Conservation (phyloP, 2,797 vertebrate genomes). For the Melanogrammus aeglefinus region DNA sequence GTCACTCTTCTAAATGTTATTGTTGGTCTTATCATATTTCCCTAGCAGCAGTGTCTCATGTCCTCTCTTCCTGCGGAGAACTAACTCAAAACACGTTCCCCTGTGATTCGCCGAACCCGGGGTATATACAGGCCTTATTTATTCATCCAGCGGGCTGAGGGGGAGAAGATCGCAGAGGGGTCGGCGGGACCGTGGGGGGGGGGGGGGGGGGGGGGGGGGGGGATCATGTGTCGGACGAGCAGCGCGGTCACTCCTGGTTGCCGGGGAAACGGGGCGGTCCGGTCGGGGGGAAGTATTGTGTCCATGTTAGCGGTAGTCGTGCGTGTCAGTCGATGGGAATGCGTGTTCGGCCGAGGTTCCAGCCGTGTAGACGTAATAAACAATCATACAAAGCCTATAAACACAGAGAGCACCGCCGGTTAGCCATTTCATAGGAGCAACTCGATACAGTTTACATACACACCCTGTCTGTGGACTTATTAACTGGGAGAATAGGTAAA, state of each 20-base stretch:
- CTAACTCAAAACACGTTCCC: conserved; percentile 68
- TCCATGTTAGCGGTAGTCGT: conserved; percentile 48
- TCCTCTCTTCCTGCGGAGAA: conserved; percentile 60
- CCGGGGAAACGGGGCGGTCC: conserved; percentile 50
- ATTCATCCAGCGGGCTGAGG: conserved; percentile 59
- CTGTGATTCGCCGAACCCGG: conserved; percentile 44
- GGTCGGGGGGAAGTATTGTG: conserved; percentile 57
- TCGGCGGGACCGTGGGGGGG: conserved; percentile 35
- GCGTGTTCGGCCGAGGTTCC: conserved; percentile 54
- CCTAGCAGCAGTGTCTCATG: conserved; percentile 43
- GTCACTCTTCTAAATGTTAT: conserved; percentile 53
- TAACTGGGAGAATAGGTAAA: conserved; percentile 25
- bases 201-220: too few species aligned
- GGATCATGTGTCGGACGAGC: conserved; percentile 48
- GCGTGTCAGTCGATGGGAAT: conserved; percentile 55
- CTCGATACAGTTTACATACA: conserved; percentile 19
- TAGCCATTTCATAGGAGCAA: conserved; percentile 31
- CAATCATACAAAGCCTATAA: conserved; percentile 53
- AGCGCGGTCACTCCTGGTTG: conserved; percentile 45
- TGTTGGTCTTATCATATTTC: conserved; percentile 61
- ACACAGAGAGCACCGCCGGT: conserved; percentile 37
- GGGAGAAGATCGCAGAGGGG: conserved; percentile 42
- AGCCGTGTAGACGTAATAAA: conserved; percentile 56
- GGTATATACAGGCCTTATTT: conserved; percentile 44
- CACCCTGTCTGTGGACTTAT: background rate